Conservation (phyloP, 2,113 vertebrate species). For the Pachycephala philippinensis region DNA sequence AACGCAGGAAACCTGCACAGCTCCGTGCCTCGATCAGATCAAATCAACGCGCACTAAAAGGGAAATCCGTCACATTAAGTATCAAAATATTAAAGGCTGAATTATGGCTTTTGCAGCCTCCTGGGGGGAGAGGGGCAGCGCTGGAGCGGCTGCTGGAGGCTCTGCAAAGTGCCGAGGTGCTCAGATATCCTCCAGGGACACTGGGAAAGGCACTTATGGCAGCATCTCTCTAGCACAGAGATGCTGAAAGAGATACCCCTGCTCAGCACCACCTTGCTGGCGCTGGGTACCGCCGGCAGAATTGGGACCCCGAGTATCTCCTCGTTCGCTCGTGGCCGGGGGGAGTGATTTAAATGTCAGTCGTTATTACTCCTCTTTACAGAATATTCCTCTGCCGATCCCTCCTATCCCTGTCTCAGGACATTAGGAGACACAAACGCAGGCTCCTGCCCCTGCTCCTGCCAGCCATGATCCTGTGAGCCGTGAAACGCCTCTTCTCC, state of each 20-base stretch:
- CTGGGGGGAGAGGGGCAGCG: not conserved
- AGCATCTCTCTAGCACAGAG: not conserved
- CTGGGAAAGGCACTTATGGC: not conserved
- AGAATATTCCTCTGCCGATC: not conserved
- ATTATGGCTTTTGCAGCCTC: not conserved
- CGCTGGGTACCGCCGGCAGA: not conserved
- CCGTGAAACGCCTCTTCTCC: not conserved
- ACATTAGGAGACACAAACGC: not conserved
- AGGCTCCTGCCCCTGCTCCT: not conserved
- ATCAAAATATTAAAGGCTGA: constrained; percentile 23
- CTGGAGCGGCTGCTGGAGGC: not conserved
- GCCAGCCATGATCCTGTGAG: not conserved
- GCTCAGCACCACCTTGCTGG: not conserved
- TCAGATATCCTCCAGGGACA: not conserved
- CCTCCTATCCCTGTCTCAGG: not conserved
- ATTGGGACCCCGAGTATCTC: not conserved
- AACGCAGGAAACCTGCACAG: not conserved
- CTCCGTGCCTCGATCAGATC: not conserved
- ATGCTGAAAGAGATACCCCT: not conserved
- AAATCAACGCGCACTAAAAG: not conserved
- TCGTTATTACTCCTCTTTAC: not conserved
- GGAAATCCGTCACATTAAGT: not conserved
- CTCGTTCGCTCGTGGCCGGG: accelerated
- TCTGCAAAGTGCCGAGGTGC: not conserved
- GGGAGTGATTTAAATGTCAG: constrained; percentile 13